These are phyloP conservation scores for Escarpia spicata DNA, from an alignment of 2,888 invertebrate species.

Conservation along the genomic window DNA sequence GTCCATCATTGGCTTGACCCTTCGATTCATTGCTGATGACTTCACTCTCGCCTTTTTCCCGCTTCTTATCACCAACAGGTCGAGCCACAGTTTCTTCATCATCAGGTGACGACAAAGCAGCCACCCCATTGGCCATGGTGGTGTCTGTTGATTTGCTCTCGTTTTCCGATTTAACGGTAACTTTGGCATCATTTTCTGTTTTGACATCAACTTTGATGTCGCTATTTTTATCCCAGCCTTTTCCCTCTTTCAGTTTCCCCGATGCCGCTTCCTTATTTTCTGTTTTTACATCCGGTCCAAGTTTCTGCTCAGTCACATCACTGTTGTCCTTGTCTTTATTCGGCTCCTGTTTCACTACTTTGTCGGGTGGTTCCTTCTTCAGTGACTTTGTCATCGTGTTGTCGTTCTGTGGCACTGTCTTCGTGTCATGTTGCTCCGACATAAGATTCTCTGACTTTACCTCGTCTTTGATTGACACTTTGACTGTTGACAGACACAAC, in stretches of 20 bases:
- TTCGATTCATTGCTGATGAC: slow-evolving; percentile 18
- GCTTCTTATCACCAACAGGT: slow-evolving; percentile 18
- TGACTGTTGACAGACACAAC: neutral
- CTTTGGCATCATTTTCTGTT: slow-evolving; percentile 8
- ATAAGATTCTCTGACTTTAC: neutral
- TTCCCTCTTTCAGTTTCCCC: neutral
- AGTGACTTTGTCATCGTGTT: neutral
- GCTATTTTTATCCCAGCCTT: neutral
- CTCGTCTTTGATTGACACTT: neutral
- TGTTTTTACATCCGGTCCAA: slow-evolving; percentile 37
- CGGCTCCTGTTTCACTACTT: neutral
- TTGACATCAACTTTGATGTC: slow-evolving; percentile 19
- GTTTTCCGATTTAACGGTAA: neutral
- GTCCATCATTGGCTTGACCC: neutral
- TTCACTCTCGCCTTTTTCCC: neutral
- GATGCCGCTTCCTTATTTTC: slow-evolving; percentile 19
- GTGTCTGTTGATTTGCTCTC: neutral
- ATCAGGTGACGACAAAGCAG: neutral
- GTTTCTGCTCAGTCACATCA: slow-evolving; percentile 37
- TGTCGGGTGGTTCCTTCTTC: neutral
- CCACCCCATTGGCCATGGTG: neutral
- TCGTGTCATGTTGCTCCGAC: neutral
- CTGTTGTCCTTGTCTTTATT: neutral
- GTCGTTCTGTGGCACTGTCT: neutral
- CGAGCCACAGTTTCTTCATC: neutral